Conservation (phyloP, 2,888 invertebrate species). For the Tenthredo livida region DNA sequence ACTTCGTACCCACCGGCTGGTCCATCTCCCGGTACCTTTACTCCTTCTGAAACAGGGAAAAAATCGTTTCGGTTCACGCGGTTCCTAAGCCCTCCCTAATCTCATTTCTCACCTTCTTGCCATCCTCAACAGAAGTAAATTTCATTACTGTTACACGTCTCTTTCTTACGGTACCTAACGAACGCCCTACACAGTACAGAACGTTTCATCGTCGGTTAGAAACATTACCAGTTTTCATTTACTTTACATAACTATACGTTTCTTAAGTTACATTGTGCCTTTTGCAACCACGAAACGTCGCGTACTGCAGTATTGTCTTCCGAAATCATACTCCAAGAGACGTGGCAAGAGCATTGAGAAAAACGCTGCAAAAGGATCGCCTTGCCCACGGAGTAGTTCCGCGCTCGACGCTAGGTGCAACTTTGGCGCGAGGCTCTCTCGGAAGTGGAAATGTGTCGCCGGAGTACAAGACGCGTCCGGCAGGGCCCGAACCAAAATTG, state of each 20-base stretch:
- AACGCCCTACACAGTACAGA: neutral
- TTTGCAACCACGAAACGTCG: neutral
- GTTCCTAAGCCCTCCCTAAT: neutral
- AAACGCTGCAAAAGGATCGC: neutral
- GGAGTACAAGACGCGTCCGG: neutral
- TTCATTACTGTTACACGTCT: neutral
- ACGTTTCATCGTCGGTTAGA: neutral
- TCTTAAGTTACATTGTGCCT: neutral
- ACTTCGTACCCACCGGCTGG: conserved; percentile 4
- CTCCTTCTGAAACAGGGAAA: conserved; percentile 3
- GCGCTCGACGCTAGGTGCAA: neutral
- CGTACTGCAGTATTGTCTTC: neutral
- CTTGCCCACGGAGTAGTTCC: neutral
- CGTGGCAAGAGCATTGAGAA: neutral
- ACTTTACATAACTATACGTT: neutral
- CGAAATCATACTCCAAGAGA: neutral
- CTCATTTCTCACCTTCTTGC: neutral
- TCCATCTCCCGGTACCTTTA: neutral
- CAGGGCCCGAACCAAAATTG: too few species aligned
- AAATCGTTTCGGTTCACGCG: neutral
- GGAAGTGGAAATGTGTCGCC: neutral
- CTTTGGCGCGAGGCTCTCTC: neutral
- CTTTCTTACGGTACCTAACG: neutral
- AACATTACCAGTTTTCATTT: neutral
- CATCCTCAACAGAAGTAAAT: neutral